Percentiles rank a stretch among this genome's conserved stretches.
phyloP scores from a whole-genome alignment of 2,888 invertebrate species.

The Galerucella pusilla region DNA sequence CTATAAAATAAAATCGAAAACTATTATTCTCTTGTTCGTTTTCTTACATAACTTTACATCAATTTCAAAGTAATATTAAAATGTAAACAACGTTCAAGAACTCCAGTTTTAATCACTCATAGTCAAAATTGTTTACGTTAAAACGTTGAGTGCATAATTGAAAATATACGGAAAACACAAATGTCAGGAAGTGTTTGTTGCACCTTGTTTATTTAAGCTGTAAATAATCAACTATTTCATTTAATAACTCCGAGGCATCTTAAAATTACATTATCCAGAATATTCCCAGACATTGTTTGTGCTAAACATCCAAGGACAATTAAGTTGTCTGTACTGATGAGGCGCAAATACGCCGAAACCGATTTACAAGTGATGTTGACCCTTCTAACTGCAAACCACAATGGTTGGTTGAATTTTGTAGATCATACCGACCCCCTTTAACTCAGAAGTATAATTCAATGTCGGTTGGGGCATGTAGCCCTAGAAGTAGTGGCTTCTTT shows the following conservation, averaged over 20 bases:
- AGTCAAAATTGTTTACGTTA: constrained; percentile 18
- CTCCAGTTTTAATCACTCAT: constrained; percentile 14
- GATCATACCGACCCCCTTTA: too few species aligned
- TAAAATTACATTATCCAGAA: background rate
- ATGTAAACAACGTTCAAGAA: constrained; percentile 22
- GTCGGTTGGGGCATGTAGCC: too few species aligned
- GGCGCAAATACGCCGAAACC: too few species aligned
- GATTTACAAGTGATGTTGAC: too few species aligned
- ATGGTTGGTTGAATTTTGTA: too few species aligned
- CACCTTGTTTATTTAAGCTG: constrained; percentile 6
- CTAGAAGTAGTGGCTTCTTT: too few species aligned
- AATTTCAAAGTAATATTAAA: constrained; percentile 5
- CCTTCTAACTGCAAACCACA: too few species aligned
- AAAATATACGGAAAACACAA: constrained; percentile 26
- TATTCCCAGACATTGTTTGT: background rate
- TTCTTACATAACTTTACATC: background rate
- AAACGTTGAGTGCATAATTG: constrained; percentile 14
- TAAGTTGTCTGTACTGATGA: too few species aligned
- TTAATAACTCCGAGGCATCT: background rate
- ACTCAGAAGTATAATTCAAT: too few species aligned
- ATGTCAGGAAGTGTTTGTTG: constrained; percentile 20
- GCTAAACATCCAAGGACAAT: background rate
- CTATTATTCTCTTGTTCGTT: background rate
- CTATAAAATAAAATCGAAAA: background rate
- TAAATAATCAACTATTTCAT: background rate